These are phyloP conservation scores for Lutjanus argentimaculatus DNA, from an alignment of 2,797 vertebrate species.

Conservation along the genomic window DNA sequence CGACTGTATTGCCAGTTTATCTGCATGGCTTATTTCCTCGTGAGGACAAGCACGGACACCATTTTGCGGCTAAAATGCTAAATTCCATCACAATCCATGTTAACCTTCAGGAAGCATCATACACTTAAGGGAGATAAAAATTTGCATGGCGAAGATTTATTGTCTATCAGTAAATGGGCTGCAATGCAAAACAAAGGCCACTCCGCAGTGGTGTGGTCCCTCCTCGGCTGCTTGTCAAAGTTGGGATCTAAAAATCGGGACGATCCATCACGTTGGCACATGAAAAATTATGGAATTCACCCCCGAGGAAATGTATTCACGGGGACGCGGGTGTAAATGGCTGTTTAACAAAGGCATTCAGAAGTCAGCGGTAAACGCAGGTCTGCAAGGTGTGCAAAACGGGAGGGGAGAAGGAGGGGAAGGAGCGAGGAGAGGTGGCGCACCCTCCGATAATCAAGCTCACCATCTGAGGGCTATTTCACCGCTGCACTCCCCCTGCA, in stretches of 20 bases:
- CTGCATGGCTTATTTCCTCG: slow-evolving; percentile 64
- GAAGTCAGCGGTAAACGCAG: slow-evolving; percentile 80
- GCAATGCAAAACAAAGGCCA: slow-evolving; percentile 85
- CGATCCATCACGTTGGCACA: slow-evolving; percentile 88
- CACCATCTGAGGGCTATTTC: slow-evolving; percentile 51
- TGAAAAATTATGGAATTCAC: slow-evolving; percentile 85
- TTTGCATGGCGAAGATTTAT: slow-evolving; percentile 89
- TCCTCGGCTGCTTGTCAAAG: slow-evolving; percentile 84
- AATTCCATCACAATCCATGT: slow-evolving; percentile 79
- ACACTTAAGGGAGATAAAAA: slow-evolving; percentile 80
- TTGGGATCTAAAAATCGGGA: slow-evolving; percentile 86
- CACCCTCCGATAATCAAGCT: slow-evolving; percentile 58
- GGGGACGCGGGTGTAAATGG: slow-evolving; percentile 71
- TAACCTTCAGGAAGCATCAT: slow-evolving; percentile 87
- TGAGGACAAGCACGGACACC: slow-evolving; percentile 59
- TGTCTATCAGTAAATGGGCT: slow-evolving; percentile 83
- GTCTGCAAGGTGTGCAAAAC: slow-evolving; percentile 73
- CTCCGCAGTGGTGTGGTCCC: slow-evolving; percentile 61
- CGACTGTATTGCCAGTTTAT: slow-evolving; percentile 72
- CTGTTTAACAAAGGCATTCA: slow-evolving; percentile 83
- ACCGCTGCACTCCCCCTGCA: slow-evolving; percentile 21
- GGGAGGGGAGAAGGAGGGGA: not conserved
- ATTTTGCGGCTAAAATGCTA: slow-evolving; percentile 68
- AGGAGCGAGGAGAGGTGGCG: slow-evolving; percentile 13
- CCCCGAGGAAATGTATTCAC: slow-evolving; percentile 81